Base-by-base conservation (phyloP, 2,888 invertebrate genomes). In the Oasisia sp. region DNA sequence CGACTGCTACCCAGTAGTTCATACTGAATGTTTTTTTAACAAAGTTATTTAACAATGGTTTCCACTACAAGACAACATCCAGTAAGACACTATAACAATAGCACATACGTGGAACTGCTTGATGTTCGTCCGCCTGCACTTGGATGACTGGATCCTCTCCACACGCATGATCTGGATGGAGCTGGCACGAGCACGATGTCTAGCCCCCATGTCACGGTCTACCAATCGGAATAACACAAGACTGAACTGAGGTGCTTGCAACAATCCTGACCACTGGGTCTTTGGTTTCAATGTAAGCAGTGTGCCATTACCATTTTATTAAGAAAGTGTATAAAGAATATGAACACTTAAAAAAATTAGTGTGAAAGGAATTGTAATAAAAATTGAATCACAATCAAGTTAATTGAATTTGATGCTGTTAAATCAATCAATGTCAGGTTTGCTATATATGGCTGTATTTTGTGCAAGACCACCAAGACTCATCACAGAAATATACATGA, bases 121-220 rank as follows among this genome's bases (percentile, higher is more conserved):
- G 93, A 99, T 98, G 96, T 98, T 98, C 45, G 99, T 98, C 95
- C 99, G 97, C 95, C 99, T 97, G 96, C 99, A 99, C 95, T 98
- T 98, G 38, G 97, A 97, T 38, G 99, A 98, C 95, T 98, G 97
- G 93, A 99, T 98, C 93, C 98, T 97, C 96, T 99, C 98, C 94
- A 99, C 99, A 97, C 98, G 98, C 96, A 99, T 99, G 95, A 99
- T 99, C 97, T 99, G 97, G 95, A 99, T 99, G 32, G 99, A 98
- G 96, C 99, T 99, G 91, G 99, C 99, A 94, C 99, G 97, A 56
- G 99, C 99, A 96, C 99, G 98, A 97, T 99, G 99, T 95, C 99
- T 98, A 92, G 99, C 99, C 94, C 98, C 99, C 99, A 99, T 99
- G 96, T 99, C 99, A 92, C 99, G 97, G 97, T 99, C 97, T 97